These are phyloP conservation scores for Tanytarsus gracilentus DNA, from an alignment of 2,888 invertebrate species.

Conservation along the genomic window DNA sequence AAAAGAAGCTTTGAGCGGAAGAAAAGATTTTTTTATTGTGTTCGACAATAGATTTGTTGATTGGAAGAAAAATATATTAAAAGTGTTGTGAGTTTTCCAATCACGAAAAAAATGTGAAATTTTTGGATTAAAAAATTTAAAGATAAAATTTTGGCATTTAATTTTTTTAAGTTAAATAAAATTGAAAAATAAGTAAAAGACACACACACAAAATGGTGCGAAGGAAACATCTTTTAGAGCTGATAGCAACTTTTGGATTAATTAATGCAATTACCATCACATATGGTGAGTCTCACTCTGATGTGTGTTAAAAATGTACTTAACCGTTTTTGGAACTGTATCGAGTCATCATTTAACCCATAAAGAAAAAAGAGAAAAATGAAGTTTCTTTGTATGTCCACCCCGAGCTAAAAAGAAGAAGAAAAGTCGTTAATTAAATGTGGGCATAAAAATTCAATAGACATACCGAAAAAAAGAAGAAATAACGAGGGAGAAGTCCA, in stretches of 20 bases:
- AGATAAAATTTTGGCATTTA: not conserved
- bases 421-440: not conserved
- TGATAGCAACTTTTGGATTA: constrained; percentile 19
- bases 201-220: not conserved
- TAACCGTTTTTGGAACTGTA: too few relatives aligned
- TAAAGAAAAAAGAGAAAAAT: too few relatives aligned
- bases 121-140: not conserved
- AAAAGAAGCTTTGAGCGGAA: not conserved
- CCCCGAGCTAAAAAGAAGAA: too few relatives aligned
- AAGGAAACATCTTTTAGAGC: constrained; percentile 12
- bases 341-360: too few relatives aligned
- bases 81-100: too few relatives aligned
- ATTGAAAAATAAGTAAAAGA: not conserved
- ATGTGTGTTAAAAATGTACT: not conserved
- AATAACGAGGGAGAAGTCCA: not conserved
- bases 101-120: too few relatives aligned
- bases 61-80: too few relatives aligned
- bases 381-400: not conserved
- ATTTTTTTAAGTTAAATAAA: not conserved
- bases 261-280: constrained; percentile 13
- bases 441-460: not conserved
- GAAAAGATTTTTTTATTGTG: too few relatives aligned
- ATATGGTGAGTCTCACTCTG: constrained; percentile 5
- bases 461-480: too few relatives aligned
- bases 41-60: too few relatives aligned